Evolutionary conservation across 2,888 invertebrate species (phyloP).

Genomic region (Keiferia lycopersicella): DNA sequence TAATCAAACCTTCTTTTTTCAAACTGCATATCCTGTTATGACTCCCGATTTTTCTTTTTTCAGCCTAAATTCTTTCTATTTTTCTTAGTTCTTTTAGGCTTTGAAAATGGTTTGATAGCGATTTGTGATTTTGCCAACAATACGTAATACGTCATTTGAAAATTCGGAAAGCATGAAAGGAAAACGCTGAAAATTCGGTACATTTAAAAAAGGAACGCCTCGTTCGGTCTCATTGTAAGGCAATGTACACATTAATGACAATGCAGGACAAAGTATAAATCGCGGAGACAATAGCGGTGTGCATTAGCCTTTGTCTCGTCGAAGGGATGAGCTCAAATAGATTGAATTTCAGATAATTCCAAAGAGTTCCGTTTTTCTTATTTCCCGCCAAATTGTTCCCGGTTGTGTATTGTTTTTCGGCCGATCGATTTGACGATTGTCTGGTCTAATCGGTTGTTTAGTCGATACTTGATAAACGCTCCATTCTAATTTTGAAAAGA

Average conservation of each 20-base stretch:
- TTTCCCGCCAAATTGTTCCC: conserved; percentile 45
- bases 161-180: background rate
- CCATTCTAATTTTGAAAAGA: background rate
- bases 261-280: conserved; percentile 72
- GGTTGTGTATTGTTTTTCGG: conserved; percentile 32
- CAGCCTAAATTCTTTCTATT: too few relatives aligned
- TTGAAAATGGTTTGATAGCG: background rate
- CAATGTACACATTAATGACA: conserved; percentile 74
- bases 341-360: conserved; percentile 77
- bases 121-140: background rate
- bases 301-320: conserved; percentile 73
- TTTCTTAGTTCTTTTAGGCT: too few relatives aligned
- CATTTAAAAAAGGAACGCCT: conserved; percentile 49
- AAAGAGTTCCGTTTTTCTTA: conserved; percentile 66
- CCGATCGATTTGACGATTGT: conserved; percentile 23
- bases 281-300: conserved; percentile 68
- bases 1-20: background rate
- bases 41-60: too few relatives aligned
- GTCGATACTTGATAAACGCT: background rate
- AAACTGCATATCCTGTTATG: background rate
- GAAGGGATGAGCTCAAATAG: conserved; percentile 74
- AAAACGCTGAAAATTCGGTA: conserved; percentile 46
- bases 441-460: conserved; percentile 13
- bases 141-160: background rate
- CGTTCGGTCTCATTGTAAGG: conserved; percentile 57